A percentile compares a stretch with the other conserved stretches of the same genome.
These are phyloP conservation scores for Ichneumoninae sp. DNA, from an alignment of 2,888 invertebrate species.

Conservation along the genomic window DNA sequence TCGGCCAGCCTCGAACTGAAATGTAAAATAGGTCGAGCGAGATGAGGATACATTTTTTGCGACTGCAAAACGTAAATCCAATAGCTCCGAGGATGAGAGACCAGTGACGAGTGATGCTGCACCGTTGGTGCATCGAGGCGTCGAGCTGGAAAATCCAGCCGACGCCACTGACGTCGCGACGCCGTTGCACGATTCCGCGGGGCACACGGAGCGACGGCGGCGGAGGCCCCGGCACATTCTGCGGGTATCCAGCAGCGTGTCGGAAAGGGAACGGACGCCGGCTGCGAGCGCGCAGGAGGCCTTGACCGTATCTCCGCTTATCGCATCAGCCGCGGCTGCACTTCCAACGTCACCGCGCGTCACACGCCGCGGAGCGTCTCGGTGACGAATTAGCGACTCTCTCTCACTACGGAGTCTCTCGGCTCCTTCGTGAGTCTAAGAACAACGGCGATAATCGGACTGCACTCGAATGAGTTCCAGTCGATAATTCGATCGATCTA, in stretches of 20 bases:
- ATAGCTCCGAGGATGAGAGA: not conserved
- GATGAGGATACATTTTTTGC: not conserved
- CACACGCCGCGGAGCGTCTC: conserved; percentile 71
- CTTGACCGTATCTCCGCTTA: conserved; percentile 84
- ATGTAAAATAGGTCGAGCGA: not conserved
- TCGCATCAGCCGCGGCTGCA: conserved; percentile 80
- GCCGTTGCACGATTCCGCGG: conserved; percentile 58
- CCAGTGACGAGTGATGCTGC: conserved; percentile 19
- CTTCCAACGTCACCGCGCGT: conserved; percentile 75
- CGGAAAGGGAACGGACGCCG: conserved; percentile 83
- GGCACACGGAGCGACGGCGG: conserved; percentile 56
- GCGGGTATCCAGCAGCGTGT: conserved; percentile 75
- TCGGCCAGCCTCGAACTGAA: not conserved
- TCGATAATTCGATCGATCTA: not conserved
- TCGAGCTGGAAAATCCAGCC: conserved; percentile 41
- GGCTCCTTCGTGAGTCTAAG: conserved; percentile 11
- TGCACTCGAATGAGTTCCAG: not conserved
- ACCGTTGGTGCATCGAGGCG: conserved; percentile 38
- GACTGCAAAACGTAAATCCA: not conserved
- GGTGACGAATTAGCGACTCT: conserved; percentile 62
- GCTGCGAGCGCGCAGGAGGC: conserved; percentile 79
- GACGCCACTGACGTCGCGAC: conserved; percentile 64
- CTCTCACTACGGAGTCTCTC: conserved; percentile 17
- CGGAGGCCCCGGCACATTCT: conserved; percentile 66
- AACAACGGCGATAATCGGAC: conserved; percentile 19